These are phyloP conservation scores for Corapipo altera DNA, from an alignment of 2,113 vertebrate genomes.

Conservation along the genomic window DNA sequence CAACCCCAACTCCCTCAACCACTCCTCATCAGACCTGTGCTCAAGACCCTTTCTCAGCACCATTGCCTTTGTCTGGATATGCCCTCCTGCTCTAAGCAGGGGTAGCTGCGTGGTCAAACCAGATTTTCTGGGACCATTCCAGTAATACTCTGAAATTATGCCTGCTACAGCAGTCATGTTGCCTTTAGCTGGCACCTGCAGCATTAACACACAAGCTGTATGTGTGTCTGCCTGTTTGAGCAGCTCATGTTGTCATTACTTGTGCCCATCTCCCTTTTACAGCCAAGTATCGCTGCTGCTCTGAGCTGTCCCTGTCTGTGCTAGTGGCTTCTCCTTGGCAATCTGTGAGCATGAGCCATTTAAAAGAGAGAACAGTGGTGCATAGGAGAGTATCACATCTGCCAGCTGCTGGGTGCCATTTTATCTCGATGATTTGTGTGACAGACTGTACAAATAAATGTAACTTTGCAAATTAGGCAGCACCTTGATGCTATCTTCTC, in stretches of 20 bases:
- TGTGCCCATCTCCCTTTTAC: background rate
- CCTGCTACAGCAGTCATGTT: background rate
- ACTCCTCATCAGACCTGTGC: background rate
- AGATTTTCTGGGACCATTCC: background rate
- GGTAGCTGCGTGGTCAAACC: background rate
- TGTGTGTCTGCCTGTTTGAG: background rate
- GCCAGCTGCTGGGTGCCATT: constrained; percentile 5
- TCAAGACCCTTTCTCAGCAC: background rate
- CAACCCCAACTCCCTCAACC: background rate
- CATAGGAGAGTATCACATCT: background rate
- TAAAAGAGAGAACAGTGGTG: background rate
- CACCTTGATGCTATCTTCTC: background rate
- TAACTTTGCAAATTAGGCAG: constrained; percentile 10
- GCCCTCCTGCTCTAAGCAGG: background rate
- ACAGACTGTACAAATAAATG: background rate
- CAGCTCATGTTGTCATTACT: background rate
- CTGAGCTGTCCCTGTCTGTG: background rate
- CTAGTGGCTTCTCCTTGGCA: background rate
- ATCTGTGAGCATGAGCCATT: background rate
- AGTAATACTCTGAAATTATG: background rate
- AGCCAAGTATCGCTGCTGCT: background rate
- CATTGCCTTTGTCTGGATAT: background rate
- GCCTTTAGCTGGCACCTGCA: constrained; percentile 11
- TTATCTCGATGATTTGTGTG: background rate
- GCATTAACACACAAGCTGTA: background rate